phyloP scores from a whole-genome alignment of 2,113 vertebrate species.

The Cranoglanis bouderius region DNA sequence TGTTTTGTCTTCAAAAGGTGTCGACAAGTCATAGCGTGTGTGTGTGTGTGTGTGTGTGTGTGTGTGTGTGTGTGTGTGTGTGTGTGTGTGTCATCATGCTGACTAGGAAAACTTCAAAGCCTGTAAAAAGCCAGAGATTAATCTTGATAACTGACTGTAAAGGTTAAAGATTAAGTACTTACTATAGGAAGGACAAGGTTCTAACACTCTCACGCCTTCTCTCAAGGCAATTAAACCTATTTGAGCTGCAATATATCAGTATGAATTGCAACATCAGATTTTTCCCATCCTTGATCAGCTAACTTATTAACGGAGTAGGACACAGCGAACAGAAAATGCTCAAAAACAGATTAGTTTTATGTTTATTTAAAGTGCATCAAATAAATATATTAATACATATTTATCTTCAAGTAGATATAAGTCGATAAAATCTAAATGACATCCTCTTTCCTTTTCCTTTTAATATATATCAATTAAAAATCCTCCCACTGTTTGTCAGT shows the following conservation, averaged over 20 bases:
- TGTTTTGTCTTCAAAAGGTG: conserved; percentile 1
- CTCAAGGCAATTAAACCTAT: neutral
- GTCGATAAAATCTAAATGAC: neutral
- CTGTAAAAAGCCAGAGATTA: neutral
- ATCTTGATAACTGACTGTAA: neutral
- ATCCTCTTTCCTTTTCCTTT: neutral
- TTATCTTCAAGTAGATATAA: neutral
- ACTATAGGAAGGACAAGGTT: neutral
- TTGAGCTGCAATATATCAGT: neutral
- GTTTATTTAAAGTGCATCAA: neutral
- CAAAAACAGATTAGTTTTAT: neutral
- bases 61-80: neutral
- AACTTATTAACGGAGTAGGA: neutral
- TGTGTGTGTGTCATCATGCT: neutral
- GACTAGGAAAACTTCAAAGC: too few relatives aligned
- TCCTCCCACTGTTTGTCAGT: neutral
- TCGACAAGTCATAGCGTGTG: neutral
- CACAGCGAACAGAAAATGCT: neutral
- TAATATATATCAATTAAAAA: neutral
- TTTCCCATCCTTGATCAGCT: neutral
- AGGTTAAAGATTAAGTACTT: neutral
- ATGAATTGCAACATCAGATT: neutral
- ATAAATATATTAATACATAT: neutral
- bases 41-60: neutral
- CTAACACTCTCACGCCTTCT: neutral